phyloP scores from a whole-genome alignment of 2,797 vertebrate genomes.

The Peromyscus melanophrys region DNA sequence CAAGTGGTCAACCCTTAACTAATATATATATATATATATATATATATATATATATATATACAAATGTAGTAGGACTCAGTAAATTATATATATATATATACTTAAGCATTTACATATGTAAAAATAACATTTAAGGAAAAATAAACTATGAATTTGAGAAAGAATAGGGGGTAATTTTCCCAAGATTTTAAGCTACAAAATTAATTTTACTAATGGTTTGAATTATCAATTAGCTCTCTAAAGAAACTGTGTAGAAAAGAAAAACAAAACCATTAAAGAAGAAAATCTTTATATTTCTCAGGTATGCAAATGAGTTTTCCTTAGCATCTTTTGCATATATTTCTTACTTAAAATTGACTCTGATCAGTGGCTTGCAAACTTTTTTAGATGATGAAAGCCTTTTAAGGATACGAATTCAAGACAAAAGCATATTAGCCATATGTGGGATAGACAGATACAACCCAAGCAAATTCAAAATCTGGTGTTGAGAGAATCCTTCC shows the following conservation, averaged over 20 bases:
- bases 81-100: too few species aligned
- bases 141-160: too few species aligned
- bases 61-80: not conserved
- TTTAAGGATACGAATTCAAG: not conserved
- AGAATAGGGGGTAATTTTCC: conserved; percentile 31
- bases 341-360: conserved; percentile 13
- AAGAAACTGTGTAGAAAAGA: conserved; percentile 24
- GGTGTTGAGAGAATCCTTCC: not conserved
- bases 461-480: not conserved
- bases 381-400: not conserved
- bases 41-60: not conserved
- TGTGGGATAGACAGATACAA: not conserved
- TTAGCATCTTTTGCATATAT: not conserved
- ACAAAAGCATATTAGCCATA: not conserved
- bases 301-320: conserved; percentile 37
- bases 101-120: not conserved
- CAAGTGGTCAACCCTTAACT: not conserved
- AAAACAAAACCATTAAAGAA: conserved; percentile 20
- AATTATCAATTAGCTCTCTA: conserved; percentile 41
- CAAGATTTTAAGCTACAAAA: conserved; percentile 52
- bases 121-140: not conserved
- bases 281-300: conserved; percentile 26
- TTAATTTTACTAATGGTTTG: conserved; percentile 39
- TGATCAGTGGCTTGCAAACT: not conserved
- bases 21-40: not conserved